Percentiles rank a stretch among this genome's conserved stretches.
These are phyloP conservation scores for Uromys caudimaculatus DNA, from an alignment of 2,797 vertebrate species.

Conservation along the genomic window DNA sequence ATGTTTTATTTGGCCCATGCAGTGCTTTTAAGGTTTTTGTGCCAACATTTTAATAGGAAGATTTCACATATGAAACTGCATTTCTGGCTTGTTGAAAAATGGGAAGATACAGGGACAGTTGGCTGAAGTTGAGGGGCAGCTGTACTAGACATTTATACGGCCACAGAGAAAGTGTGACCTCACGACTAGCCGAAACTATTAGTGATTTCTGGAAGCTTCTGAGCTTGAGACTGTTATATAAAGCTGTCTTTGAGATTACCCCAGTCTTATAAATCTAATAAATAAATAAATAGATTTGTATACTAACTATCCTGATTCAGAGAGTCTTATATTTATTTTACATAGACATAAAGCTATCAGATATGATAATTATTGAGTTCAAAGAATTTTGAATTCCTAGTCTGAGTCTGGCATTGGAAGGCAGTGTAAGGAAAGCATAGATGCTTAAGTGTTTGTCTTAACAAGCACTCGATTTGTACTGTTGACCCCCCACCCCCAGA, in stretches of 20 bases:
- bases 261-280: constrained; percentile 1
- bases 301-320: neutral
- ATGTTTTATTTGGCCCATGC: constrained; percentile 80
- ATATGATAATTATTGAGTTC: constrained; percentile 40
- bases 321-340: constrained; percentile 48
- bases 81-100: constrained; percentile 71
- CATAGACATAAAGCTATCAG: constrained; percentile 6
- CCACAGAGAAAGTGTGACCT: neutral
- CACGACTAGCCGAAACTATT: neutral
- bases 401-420: neutral
- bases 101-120: constrained; percentile 41
- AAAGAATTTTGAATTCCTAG: constrained; percentile 24
- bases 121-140: neutral
- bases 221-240: neutral
- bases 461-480: neutral
- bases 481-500: neutral
- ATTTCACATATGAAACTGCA: constrained; percentile 74
- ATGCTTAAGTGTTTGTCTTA: constrained; percentile 1
- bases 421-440: neutral
- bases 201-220: neutral
- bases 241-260: neutral
- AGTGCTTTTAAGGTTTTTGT: constrained; percentile 66
- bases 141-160: neutral
- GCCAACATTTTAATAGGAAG: constrained; percentile 79
- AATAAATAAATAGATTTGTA: constrained; percentile 4